Conservation (phyloP, 2,113 vertebrate species). For the Rhea americana region DNA sequence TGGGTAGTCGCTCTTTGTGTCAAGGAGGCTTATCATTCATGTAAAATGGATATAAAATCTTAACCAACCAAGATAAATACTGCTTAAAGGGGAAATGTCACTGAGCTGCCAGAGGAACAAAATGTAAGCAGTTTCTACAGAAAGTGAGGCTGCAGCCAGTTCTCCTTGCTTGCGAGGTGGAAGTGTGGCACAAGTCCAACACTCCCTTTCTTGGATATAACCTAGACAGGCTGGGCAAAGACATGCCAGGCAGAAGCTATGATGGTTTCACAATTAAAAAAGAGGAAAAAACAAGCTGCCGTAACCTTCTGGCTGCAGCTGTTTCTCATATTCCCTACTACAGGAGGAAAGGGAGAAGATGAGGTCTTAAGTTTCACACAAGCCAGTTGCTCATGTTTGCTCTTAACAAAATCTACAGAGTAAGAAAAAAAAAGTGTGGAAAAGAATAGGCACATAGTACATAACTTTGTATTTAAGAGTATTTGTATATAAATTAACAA, state of each 20-base stretch:
- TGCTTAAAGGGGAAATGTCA: background rate
- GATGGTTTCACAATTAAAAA: background rate
- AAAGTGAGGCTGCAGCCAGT: background rate
- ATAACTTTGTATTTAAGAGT: background rate
- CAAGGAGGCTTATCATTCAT: background rate
- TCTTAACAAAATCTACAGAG: background rate
- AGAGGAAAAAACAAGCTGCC: background rate
- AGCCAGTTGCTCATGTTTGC: background rate
- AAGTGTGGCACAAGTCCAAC: background rate
- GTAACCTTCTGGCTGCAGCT: background rate
- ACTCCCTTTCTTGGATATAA: background rate
- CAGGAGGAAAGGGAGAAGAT: background rate
- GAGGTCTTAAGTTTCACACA: background rate
- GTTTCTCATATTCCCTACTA: background rate
- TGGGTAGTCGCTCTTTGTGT: background rate
- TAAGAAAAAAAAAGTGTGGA: fast-evolving
- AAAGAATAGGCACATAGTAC: background rate
- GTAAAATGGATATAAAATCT: background rate
- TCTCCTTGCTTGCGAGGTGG: background rate
- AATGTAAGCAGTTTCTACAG: background rate
- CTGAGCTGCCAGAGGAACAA: background rate
- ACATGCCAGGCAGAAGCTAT: background rate
- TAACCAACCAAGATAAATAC: background rate
- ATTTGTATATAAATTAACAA: slow-evolving; percentile 7
- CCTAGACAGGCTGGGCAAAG: background rate